Base-by-base conservation (phyloP, 1,140 invertebrate species). In the Drosophila nannoptera region DNA sequence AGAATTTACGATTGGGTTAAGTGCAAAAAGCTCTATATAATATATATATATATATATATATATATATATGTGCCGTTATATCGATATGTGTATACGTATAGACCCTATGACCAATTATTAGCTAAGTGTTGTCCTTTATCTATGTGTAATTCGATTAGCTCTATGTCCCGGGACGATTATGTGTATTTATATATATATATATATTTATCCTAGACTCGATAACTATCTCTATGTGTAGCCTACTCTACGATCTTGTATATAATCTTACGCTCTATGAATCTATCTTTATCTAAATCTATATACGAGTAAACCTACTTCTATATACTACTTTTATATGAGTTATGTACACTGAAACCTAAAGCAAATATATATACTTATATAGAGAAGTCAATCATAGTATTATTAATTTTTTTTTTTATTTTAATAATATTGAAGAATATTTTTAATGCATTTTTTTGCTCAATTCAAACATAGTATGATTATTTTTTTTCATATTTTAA, bases 61-160 rank as follows among this genome's bases (percentile, higher is more conserved):
- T 63, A 45, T 32, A 53, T 71, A 53, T 63, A 14, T 14, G 40
- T n/a, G n/a, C 22, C 22, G 22, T 22, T 22, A 22, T 22, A 48
- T 70, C 43, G 50, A 54, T 58, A 40, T 16, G 16, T 12, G 46
- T 35, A 53, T 33, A 35, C 33, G 35, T 46, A 40, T 63, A 45
- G n/a, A 53, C 67, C 22, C 1, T 3, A 68, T 60, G 78, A 84
- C 80, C 80, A 83, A 83, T 80, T 83, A 80, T 53, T 68, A 84
- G 66, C 43, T 84, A 83, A 84, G 80, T 62, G 61, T 73, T 61
- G 61, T 67, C 66, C 22, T 22, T 67, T 74, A 66, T 38, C 54
- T 53, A 59, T 54, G 16, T 46, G 45, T 38, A 61, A 43, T 43
- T 43, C 40, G 40, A 43, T 43, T 33, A 43, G 31, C 7, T 40